These are phyloP conservation scores for Chrysoperla carnea DNA, from an alignment of 1,140 invertebrate species.

Conservation along the genomic window DNA sequence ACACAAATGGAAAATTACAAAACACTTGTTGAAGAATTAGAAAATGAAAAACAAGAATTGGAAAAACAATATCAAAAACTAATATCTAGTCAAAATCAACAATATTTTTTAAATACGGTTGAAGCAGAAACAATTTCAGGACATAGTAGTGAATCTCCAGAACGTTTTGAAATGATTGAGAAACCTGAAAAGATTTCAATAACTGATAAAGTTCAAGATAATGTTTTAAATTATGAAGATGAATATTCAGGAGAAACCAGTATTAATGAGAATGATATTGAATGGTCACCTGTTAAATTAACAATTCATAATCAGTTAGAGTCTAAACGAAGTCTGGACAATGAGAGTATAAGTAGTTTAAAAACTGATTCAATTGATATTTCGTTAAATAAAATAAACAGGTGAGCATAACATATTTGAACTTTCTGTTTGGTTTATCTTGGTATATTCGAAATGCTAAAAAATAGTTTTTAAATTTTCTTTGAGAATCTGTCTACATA, in stretches of 20 bases:
- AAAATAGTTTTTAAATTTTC: too few relatives aligned
- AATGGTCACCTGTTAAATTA: conserved; percentile 12
- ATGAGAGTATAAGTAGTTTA: too few relatives aligned
- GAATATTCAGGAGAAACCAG: conserved; percentile 16
- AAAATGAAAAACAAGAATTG: neutral
- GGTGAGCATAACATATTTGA: too few relatives aligned
- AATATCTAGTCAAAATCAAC: neutral
- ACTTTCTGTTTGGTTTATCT: too few relatives aligned
- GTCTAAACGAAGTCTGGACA: too few relatives aligned
- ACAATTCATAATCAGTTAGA: conserved; percentile 2
- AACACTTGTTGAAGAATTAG: neutral
- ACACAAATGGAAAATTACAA: neutral
- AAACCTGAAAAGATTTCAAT: conserved; percentile 6
- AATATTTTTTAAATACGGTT: conserved; percentile 5
- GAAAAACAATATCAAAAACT: neutral
- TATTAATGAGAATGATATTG: conserved; percentile 13
- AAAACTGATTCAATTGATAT: too few relatives aligned
- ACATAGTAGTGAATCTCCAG: conserved; percentile 16
- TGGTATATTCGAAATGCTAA: too few relatives aligned
- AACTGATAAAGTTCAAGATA: conserved; percentile 8
- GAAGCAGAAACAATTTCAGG: conserved; percentile 1
- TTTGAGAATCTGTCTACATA: too few relatives aligned
- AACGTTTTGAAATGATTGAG: conserved; percentile 23
- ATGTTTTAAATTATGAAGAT: conserved; percentile 10
- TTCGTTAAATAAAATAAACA: too few relatives aligned